phyloP scores from a whole-genome alignment of 1,140 invertebrate species.

The Eupeodes corollae region DNA sequence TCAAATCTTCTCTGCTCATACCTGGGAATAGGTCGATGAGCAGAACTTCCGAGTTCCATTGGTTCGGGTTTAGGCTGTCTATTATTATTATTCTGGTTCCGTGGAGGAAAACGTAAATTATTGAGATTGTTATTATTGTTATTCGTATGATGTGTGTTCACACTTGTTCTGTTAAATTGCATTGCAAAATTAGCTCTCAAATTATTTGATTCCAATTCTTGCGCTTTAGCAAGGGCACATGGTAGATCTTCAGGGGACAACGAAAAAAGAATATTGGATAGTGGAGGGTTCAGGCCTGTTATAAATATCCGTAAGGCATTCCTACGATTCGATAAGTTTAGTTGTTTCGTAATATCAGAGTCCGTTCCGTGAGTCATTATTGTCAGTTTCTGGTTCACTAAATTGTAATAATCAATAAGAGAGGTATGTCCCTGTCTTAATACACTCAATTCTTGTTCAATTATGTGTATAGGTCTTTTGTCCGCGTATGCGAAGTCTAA shows the following conservation, averaged over 20 bases:
- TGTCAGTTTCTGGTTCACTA: not conserved
- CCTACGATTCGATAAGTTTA: not conserved
- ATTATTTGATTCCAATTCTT: constrained; percentile 1
- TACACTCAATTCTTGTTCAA: not conserved
- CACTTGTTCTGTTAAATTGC: not conserved
- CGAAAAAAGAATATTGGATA: not conserved
- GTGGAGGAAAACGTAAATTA: not conserved
- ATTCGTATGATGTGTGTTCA: too few relatives aligned
- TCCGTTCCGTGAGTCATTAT: constrained; percentile 2
- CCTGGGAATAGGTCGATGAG: too few relatives aligned
- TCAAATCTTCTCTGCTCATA: too few relatives aligned
- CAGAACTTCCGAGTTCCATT: not conserved
- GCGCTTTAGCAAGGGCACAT: constrained; percentile 2
- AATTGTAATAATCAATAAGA: constrained; percentile 1
- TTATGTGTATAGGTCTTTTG: not conserved
- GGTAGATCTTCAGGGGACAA: not conserved
- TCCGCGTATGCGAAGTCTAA: constrained; percentile 2
- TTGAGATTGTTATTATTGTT: not conserved
- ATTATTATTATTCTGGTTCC: not conserved
- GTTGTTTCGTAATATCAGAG: not conserved
- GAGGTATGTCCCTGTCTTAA: not conserved
- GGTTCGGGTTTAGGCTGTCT: not conserved
- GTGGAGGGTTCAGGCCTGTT: not conserved
- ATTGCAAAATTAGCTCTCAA: not conserved
- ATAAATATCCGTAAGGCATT: constrained; percentile 1